Conservation (phyloP, 2,888 invertebrate genomes). For the Drosophila subquinaria region DNA sequence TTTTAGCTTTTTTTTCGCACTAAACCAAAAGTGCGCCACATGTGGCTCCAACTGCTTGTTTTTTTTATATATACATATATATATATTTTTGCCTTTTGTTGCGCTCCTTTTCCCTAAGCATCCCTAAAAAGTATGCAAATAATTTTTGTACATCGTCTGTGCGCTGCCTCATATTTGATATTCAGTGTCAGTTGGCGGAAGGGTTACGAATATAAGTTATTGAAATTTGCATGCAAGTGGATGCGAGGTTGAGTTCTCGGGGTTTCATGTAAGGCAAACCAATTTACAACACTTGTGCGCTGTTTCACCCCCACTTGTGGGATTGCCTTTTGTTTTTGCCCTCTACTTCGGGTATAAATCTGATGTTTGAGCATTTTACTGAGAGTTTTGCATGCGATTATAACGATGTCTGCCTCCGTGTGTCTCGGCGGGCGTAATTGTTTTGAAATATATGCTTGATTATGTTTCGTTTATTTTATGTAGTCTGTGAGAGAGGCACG, state of each 20-base stretch:
- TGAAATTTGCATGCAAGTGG: constrained; percentile 77
- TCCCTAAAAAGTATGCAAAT: constrained; percentile 80
- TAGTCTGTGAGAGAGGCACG: background rate
- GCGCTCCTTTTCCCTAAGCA: constrained; percentile 52
- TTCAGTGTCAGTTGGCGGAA: constrained; percentile 79
- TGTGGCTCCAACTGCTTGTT: constrained; percentile 45
- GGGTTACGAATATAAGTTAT: constrained; percentile 78
- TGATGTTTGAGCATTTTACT: constrained; percentile 26
- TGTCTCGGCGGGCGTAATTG: constrained; percentile 54
- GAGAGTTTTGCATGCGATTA: constrained; percentile 22
- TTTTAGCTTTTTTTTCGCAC: constrained; percentile 56
- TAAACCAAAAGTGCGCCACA: constrained; percentile 63
- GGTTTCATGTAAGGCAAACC: constrained; percentile 25
- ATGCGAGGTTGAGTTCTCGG: background rate
- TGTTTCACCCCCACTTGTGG: constrained; percentile 11
- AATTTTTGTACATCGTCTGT: constrained; percentile 65
- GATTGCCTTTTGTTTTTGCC: constrained; percentile 71
- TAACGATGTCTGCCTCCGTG: constrained; percentile 4
- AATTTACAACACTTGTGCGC: constrained; percentile 55
- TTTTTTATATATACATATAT: constrained; percentile 4
- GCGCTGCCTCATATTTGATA: constrained; percentile 75
- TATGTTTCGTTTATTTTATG: constrained; percentile 36
- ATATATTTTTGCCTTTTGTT: constrained; percentile 32
- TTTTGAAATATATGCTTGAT: constrained; percentile 43
- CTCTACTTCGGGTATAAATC: constrained; percentile 53